These are phyloP conservation scores for Bembecia ichneumoniformis DNA, from an alignment of 2,888 invertebrate species.

Conservation along the genomic window DNA sequence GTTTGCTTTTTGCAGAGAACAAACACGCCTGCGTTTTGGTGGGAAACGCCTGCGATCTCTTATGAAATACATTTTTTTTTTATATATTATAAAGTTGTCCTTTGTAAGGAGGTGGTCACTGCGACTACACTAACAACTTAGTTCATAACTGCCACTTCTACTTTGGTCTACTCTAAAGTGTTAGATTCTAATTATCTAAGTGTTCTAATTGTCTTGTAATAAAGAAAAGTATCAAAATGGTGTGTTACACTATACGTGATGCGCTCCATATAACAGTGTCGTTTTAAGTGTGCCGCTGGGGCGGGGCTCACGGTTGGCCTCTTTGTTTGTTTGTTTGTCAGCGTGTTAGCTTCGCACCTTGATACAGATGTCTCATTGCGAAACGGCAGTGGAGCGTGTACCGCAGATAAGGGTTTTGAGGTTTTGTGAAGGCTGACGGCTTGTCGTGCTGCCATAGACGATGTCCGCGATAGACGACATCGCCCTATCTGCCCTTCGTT, in stretches of 20 bases:
- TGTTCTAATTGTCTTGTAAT: too few relatives aligned
- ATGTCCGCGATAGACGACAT: neutral
- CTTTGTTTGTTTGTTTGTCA: constrained; percentile 29
- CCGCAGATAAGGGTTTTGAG: neutral
- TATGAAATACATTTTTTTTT: too few relatives aligned
- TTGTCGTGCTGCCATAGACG: neutral
- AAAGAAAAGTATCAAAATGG: constrained; percentile 7
- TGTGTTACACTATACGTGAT: neutral
- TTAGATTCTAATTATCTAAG: too few relatives aligned
- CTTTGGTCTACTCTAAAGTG: too few relatives aligned
- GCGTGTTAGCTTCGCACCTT: constrained; percentile 10
- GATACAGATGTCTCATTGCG: constrained; percentile 6
- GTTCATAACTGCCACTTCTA: too few relatives aligned
- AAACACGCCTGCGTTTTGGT: too few relatives aligned
- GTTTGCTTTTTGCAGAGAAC: too few relatives aligned
- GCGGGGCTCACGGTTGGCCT: constrained; percentile 19
- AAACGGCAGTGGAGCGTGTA: neutral
- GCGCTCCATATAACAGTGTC: neutral
- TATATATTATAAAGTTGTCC: too few relatives aligned
- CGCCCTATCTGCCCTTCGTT: neutral
- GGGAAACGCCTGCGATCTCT: too few relatives aligned
- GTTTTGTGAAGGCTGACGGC: neutral
- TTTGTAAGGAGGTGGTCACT: too few relatives aligned
- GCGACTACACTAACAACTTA: too few relatives aligned
- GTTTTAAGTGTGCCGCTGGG: constrained; percentile 10